phyloP scores from a whole-genome alignment of 2,113 vertebrate genomes.

The Dermatemys mawii region DNA sequence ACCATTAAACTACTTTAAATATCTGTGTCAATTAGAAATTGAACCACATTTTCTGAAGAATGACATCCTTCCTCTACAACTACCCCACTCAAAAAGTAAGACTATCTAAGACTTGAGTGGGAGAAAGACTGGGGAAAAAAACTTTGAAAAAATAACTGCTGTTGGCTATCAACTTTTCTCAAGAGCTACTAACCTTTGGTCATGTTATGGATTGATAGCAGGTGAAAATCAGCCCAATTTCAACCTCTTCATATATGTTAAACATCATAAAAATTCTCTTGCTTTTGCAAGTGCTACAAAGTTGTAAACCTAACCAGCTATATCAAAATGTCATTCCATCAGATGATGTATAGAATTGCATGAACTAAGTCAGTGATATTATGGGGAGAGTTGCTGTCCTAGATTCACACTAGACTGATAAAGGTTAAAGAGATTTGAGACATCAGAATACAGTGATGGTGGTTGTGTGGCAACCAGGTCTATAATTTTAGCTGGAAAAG shows the following conservation, averaged over 20 bases:
- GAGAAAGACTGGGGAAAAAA: background rate
- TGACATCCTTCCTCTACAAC: rapidly evolving
- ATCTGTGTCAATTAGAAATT: background rate
- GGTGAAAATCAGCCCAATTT: background rate
- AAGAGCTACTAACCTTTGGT: background rate
- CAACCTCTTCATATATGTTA: background rate
- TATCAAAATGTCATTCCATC: background rate
- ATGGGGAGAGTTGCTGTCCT: background rate
- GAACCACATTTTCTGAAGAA: background rate
- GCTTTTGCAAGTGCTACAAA: background rate
- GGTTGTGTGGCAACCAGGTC: background rate
- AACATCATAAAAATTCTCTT: background rate
- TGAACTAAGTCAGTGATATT: background rate
- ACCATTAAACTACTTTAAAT: background rate
- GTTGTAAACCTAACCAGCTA: background rate
- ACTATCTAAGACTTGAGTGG: background rate
- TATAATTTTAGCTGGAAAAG: background rate
- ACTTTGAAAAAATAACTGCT: background rate
- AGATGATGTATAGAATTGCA: background rate
- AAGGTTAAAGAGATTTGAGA: background rate
- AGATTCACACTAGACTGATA: background rate
- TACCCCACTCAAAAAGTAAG: rapidly evolving
- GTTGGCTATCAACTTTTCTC: background rate
- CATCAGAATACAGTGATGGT: background rate
- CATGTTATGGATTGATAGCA: background rate